phyloP scores from a whole-genome alignment of 2,888 invertebrate genomes.

The Fragum whitleyi region DNA sequence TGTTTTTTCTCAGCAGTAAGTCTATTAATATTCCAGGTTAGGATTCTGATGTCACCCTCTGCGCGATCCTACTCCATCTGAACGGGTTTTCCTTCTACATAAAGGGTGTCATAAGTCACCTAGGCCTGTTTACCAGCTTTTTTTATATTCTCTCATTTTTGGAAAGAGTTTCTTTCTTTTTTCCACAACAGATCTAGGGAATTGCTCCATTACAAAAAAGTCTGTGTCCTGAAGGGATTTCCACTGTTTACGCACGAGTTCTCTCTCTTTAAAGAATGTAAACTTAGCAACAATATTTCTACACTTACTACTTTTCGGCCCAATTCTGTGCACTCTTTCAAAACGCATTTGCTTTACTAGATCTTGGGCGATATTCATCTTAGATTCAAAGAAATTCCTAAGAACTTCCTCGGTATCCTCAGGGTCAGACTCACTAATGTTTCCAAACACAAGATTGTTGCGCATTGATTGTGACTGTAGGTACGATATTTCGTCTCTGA shows the following conservation, averaged over 20 bases:
- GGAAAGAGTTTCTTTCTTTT: too few species aligned
- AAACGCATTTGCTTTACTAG: conserved; percentile 23
- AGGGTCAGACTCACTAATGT: too few species aligned
- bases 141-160: too few species aligned
- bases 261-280: conserved; percentile 22
- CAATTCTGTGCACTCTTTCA: conserved; percentile 35
- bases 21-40: too few species aligned
- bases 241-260: conserved; percentile 36
- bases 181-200: conserved; percentile 21
- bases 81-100: too few species aligned
- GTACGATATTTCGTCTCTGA: conserved; percentile 27
- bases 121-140: too few species aligned
- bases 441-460: conserved; percentile 35
- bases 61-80: too few species aligned
- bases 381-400: conserved; percentile 7
- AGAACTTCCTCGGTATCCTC: conserved; percentile 21
- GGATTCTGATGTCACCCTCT: too few species aligned
- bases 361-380: conserved; percentile 24
- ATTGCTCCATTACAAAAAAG: conserved; percentile 41
- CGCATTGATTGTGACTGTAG: conserved; percentile 39
- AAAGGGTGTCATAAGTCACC: too few species aligned
- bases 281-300: too few species aligned
- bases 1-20: too few species aligned
- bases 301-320: conserved; percentile 12
- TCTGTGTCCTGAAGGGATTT: conserved; percentile 16